These are phyloP conservation scores for Goniozus legneri DNA, from an alignment of 1,140 invertebrate species.

Conservation along the genomic window DNA sequence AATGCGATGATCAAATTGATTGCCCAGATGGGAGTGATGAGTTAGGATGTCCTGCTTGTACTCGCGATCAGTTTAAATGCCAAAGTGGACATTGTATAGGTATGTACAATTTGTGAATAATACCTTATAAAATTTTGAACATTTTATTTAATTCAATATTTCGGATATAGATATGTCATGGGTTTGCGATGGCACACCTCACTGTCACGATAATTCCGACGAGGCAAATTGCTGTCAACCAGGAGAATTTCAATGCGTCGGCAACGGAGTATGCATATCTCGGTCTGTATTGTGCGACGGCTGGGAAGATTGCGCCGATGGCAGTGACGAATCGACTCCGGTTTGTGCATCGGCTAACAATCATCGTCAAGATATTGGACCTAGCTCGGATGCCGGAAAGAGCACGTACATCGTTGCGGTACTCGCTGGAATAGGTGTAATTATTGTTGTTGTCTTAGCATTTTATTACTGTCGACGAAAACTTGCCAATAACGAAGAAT, in stretches of 20 bases:
- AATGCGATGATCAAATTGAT: constrained; percentile 80
- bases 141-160: too few relatives aligned
- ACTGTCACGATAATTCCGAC: constrained; percentile 69
- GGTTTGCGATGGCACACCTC: constrained; percentile 70
- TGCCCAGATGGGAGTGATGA: constrained; percentile 83
- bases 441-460: constrained; percentile 48
- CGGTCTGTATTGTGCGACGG: constrained; percentile 63
- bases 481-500: constrained; percentile 51
- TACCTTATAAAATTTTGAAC: too few relatives aligned
- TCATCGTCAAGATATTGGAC: constrained; percentile 31
- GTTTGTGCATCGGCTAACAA: constrained; percentile 53
- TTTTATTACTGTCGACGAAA: constrained; percentile 48
- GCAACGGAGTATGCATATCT: constrained; percentile 61
- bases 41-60: constrained; percentile 65
- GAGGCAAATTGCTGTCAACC: constrained; percentile 60
- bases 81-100: constrained; percentile 75
- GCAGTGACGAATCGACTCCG: constrained; percentile 65
- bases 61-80: constrained; percentile 69
- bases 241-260: constrained; percentile 63
- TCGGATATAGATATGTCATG: constrained; percentile 49
- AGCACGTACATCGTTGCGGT: constrained; percentile 50
- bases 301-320: constrained; percentile 69
- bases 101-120: constrained; percentile 38
- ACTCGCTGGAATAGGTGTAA: constrained; percentile 49
- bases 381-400: constrained; percentile 45